These are phyloP conservation scores for Dascyllus trimaculatus DNA, from an alignment of 2,113 vertebrate genomes.

Conservation along the genomic window DNA sequence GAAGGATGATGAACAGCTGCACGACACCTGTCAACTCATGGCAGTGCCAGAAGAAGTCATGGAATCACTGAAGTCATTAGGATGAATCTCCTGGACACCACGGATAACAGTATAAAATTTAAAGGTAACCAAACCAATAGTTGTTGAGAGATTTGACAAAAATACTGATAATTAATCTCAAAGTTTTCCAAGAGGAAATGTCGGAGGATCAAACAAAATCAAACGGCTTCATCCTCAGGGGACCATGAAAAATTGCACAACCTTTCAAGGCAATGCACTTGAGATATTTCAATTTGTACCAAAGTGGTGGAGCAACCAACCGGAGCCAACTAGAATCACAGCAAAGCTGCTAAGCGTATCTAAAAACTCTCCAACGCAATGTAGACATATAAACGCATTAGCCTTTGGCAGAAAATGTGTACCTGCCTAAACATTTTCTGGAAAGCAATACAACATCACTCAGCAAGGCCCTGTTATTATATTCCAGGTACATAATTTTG, in stretches of 20 bases:
- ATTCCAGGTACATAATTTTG: no score
- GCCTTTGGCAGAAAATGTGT: not conserved
- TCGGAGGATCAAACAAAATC: not conserved
- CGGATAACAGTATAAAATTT: not conserved
- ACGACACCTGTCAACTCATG: not conserved
- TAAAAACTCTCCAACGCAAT: not conserved
- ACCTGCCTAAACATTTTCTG: not conserved
- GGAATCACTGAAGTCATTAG: not conserved
- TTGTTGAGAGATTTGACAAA: not conserved
- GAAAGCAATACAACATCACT: not conserved
- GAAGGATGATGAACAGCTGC: not conserved
- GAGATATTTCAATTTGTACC: constrained; percentile 6
- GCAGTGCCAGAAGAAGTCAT: not conserved
- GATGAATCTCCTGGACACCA: constrained; percentile 1
- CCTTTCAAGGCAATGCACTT: not conserved
- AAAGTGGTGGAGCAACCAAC: not conserved
- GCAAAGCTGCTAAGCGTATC: not conserved
- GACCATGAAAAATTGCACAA: not conserved
- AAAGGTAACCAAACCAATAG: not conserved
- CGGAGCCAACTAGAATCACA: not conserved
- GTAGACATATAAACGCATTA: not conserved
- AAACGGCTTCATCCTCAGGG: not conserved
- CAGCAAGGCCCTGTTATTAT: not conserved
- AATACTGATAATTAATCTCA: not conserved
- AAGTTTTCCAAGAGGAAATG: not conserved